These are phyloP conservation scores for Trichoplusia ni DNA, from an alignment of 1,140 invertebrate species.

Conservation along the genomic window DNA sequence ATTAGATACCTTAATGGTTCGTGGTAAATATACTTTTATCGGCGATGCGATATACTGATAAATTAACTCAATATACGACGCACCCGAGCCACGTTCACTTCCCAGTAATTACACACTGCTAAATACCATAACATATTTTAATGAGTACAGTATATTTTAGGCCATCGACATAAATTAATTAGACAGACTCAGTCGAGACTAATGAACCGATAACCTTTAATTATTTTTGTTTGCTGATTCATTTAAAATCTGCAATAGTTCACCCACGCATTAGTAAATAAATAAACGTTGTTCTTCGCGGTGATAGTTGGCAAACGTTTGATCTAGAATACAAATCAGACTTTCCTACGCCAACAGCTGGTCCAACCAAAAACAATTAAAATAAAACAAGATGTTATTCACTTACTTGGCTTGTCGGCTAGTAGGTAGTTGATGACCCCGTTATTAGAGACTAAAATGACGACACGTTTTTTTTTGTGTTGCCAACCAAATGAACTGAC, in stretches of 20 bases:
- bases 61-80: too few species aligned
- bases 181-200: background rate
- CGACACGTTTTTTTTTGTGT: constrained; percentile 51
- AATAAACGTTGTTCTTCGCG: background rate
- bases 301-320: constrained; percentile 19
- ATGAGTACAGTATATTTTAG: background rate
- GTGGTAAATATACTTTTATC: background rate
- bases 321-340: constrained; percentile 33
- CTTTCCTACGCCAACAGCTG: constrained; percentile 54
- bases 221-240: background rate
- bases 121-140: constrained; percentile 1
- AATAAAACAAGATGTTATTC: background rate
- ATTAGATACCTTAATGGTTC: background rate
- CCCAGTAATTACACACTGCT: background rate
- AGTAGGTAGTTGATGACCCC: constrained; percentile 41
- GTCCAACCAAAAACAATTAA: constrained; percentile 45
- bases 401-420: constrained; percentile 8
- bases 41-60: background rate
- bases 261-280: constrained; percentile 4
- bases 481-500: constrained; percentile 40
- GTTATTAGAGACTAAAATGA: constrained; percentile 53
- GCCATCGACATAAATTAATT: background rate
- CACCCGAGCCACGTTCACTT: too few species aligned
- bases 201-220: constrained; percentile 4
- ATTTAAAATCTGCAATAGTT: background rate